Evolutionary conservation across 2,888 invertebrate genomes (phyloP).

Genomic region (Chesias legatella): DNA sequence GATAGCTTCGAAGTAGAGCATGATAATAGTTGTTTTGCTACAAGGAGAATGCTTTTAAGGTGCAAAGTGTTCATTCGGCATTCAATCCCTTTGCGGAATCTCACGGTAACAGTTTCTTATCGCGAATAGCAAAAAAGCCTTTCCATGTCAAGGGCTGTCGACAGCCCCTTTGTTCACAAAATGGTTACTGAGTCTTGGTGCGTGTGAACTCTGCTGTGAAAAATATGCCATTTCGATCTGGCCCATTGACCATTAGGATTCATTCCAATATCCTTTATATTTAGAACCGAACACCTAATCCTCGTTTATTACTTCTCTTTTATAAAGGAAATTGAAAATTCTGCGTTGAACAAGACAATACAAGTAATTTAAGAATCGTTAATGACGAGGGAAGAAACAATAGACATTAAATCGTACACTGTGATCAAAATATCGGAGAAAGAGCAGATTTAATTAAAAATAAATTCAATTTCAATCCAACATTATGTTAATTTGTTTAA

Average conservation of each 20-base stretch:
- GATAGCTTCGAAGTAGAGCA: slow-evolving; percentile 24
- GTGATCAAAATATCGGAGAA: background rate
- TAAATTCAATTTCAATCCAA: too few species aligned
- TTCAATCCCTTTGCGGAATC: slow-evolving; percentile 49
- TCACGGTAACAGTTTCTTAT: slow-evolving; percentile 57
- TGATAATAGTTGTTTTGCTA: slow-evolving; percentile 36
- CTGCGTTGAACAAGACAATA: slow-evolving; percentile 5
- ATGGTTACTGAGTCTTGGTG: slow-evolving; percentile 32
- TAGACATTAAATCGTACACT: background rate
- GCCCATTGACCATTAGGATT: slow-evolving; percentile 17
- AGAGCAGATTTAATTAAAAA: background rate
- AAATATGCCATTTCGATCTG: slow-evolving; percentile 10
- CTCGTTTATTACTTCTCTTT: slow-evolving; percentile 3
- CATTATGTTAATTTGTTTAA: background rate
- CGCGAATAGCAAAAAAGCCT: slow-evolving; percentile 70
- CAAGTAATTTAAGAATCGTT: slow-evolving; percentile 5
- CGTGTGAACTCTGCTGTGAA: slow-evolving; percentile 28
- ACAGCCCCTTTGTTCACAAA: slow-evolving; percentile 61
- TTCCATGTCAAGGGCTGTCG: slow-evolving; percentile 73
- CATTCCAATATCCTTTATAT: slow-evolving; percentile 7
- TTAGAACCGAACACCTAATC: background rate
- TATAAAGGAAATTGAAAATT: slow-evolving; percentile 11
- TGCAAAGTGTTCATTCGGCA: slow-evolving; percentile 47
- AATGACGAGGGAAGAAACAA: slow-evolving; percentile 1
- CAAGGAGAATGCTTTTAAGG: slow-evolving; percentile 51